Base-by-base conservation (phyloP, 23 tunicate genomes). In the Trididemnum miniatum region DNA sequence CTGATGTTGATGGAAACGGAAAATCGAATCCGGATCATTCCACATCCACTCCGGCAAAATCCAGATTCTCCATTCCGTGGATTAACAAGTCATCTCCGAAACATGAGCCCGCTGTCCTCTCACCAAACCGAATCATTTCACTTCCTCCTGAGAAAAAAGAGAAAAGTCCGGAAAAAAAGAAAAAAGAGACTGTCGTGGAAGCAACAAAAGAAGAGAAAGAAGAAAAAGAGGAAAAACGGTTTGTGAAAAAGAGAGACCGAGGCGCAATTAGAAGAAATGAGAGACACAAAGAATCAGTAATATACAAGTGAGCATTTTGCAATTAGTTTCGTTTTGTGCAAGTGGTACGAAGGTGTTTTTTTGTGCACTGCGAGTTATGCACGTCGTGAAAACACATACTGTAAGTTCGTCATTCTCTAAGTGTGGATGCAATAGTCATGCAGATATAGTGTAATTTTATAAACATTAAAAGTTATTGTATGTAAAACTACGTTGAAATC, bases 61-160 rank as follows among this genome's bases (percentile, higher is more conserved):
- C 84, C 7, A 74, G 84, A 22, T 87, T 87, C 37, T 72, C 86
- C n/a, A 62, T 87, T 39, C 91, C 91, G 12, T 49, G 79, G 60
- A 74, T 74, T 36, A 74, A 39, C 24, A 40, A 30, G 2, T n/a
- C 59, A 25, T 49, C 79, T 40, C 59, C 60, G 5, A 74, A 74
- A 26, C 79, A 74, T 1, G 79, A 74, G 27, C 7, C 79, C 4
- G 15, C 31, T 71, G 20, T n/a, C 9, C 38, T 31, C 31, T 15
- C 39, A 15, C n/a, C n/a, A n/a, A n/a, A n/a, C n/a, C 3, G 7
- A 20, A 49, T 32, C 2, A 59, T 24, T 24, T 4, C 59, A 2
- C 5, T n/a, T 12, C n/a, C 31, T 28, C 35, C 2, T 5, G 23
- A 74, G 5, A 23, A 35, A 34, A 34, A 71, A 28, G 31, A 9